Evolutionary conservation across 1,140 invertebrate genomes (phyloP).

Genomic region (Drosophila repletoides): DNA sequence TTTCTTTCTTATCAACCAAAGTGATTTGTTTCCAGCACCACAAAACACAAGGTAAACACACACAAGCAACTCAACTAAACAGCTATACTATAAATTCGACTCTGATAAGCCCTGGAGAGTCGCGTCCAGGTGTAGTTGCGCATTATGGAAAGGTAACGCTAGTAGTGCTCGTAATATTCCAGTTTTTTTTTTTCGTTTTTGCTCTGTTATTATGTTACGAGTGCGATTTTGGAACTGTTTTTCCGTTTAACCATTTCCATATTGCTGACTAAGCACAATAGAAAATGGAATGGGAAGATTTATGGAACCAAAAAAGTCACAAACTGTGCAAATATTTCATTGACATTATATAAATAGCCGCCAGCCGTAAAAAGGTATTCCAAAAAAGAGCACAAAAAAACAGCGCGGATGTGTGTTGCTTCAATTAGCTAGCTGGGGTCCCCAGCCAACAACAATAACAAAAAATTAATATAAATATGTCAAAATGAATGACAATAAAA

Average conservation of each 20-base stretch:
- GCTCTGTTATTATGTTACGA: too few species aligned
- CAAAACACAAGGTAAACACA: conserved; percentile 41
- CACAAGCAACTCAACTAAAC: neutral
- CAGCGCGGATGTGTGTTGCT: conserved; percentile 40
- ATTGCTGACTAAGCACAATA: conserved; percentile 5
- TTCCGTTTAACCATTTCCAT: neutral
- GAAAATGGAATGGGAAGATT: neutral
- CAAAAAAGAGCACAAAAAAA: too few species aligned
- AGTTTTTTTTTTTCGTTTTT: too few species aligned
- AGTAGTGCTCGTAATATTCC: too few species aligned
- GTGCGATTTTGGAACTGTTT: neutral
- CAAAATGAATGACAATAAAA: conserved; percentile 48
- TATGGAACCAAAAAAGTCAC: conserved; percentile 4
- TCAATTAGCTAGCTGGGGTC: conserved; percentile 23
- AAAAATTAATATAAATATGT: conserved; percentile 45
- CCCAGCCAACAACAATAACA: conserved; percentile 15
- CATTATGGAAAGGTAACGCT: too few species aligned
- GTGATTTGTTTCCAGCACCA: conserved; percentile 20
- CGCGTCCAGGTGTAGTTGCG: too few species aligned
- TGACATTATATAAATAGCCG: conserved; percentile 22
- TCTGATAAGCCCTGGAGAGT: conserved; percentile 22
- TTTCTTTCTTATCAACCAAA: conserved; percentile 10
- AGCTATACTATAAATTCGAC: conserved; percentile 5
- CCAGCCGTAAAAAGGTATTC: conserved; percentile 16
- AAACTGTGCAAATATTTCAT: conserved; percentile 30